A percentile compares a stretch with the other conserved stretches of the same genome.
Evolutionary conservation across 2,797 vertebrate genomes (phyloP).

Genomic region (Poecilia wingei): DNA sequence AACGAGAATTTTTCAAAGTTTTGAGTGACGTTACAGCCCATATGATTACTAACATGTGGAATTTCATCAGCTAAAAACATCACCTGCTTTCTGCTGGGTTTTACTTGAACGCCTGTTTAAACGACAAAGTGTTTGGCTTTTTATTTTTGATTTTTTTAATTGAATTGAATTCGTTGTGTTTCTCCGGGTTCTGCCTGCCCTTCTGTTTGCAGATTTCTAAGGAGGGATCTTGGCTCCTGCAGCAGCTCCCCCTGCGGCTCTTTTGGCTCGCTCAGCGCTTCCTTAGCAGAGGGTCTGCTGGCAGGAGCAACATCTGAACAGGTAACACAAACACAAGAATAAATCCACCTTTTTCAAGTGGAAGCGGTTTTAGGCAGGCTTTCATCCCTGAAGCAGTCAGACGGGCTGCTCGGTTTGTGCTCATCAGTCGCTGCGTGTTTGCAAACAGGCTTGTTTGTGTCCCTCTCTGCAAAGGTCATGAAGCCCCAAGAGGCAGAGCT

Average conservation of each 20-base stretch:
- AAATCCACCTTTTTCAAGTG: neutral
- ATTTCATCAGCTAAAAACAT: neutral
- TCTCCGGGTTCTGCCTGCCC: slow-evolving; percentile 46
- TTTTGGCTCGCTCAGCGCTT: slow-evolving; percentile 74
- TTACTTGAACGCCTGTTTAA: neutral
- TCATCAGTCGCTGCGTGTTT: slow-evolving; percentile 18
- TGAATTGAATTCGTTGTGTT: neutral
- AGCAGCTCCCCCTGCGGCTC: slow-evolving; percentile 66
- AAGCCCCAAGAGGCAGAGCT: slow-evolving; percentile 81
- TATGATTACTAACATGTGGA: neutral
- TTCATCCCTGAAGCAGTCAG: neutral
- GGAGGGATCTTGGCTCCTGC: slow-evolving; percentile 71
- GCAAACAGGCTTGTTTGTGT: slow-evolving; percentile 52
- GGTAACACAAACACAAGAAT: slow-evolving; percentile 54
- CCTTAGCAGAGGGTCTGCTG: slow-evolving; percentile 78
- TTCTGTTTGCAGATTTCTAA: slow-evolving; percentile 56
- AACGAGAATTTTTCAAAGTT: neutral
- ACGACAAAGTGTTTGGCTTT: neutral
- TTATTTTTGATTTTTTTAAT: neutral
- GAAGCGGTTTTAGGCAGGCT: neutral
- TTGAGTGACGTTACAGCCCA: neutral
- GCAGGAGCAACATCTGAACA: slow-evolving; percentile 68
- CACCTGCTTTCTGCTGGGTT: neutral
- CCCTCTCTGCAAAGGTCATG: slow-evolving; percentile 69
- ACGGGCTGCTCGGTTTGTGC: neutral